phyloP scores from a whole-genome alignment of 2,797 vertebrate species.

The Gambelia wislizenii region DNA sequence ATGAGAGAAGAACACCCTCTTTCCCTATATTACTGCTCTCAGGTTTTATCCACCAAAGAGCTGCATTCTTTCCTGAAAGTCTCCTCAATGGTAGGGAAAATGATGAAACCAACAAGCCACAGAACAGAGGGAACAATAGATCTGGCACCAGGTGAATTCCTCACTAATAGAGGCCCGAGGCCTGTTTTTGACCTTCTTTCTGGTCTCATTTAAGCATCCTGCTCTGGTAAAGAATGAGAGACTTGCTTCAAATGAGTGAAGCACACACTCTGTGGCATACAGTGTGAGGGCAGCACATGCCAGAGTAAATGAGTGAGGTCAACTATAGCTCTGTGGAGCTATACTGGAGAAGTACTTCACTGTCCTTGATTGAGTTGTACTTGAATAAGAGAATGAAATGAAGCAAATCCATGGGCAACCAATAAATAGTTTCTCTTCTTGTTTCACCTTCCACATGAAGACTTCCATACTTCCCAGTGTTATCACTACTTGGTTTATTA shows the following conservation, averaged over 20 bases:
- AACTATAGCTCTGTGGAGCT: neutral
- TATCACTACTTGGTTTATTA: neutral
- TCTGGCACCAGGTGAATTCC: neutral
- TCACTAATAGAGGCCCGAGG: neutral
- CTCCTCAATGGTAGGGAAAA: too few relatives aligned
- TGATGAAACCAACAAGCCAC: neutral
- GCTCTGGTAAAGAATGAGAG: neutral
- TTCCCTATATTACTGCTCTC: neutral
- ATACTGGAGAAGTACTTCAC: neutral
- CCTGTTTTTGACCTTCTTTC: neutral
- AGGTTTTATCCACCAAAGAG: neutral
- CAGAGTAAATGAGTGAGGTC: neutral
- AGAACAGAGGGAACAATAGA: neutral
- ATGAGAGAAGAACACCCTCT: neutral
- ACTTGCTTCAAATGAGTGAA: neutral
- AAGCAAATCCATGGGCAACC: neutral
- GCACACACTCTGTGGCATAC: neutral
- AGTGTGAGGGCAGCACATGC: neutral
- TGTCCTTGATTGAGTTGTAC: slow-evolving; percentile 1
- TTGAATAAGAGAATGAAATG: slow-evolving; percentile 1
- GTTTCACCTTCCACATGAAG: neutral
- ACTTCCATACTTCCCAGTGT: neutral
- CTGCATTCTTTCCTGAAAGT: neutral
- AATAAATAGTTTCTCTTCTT: neutral
- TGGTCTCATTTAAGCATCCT: neutral